A percentile compares a stretch with the other conserved stretches of the same genome.
Conservation (phyloP, 2,113 vertebrate genomes). For the Caretta caretta region DNA sequence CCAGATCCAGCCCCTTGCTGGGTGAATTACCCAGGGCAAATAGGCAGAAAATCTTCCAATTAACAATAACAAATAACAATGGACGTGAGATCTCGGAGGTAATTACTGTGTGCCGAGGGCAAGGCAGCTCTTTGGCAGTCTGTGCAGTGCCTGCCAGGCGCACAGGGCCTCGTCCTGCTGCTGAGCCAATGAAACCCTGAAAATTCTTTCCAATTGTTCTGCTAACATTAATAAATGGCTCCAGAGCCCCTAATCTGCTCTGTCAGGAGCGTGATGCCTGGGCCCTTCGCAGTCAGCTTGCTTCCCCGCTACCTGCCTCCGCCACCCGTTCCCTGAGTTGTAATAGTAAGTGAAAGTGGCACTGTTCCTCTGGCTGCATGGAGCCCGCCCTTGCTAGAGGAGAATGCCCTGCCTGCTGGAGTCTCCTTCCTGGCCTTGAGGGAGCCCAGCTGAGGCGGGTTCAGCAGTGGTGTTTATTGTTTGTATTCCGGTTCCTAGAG, state of each 20-base stretch:
- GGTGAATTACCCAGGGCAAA: constrained; percentile 70
- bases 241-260: constrained; percentile 73
- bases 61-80: constrained; percentile 77
- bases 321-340: constrained; percentile 40
- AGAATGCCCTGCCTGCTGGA: not conserved
- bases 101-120: constrained; percentile 69
- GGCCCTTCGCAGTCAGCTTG: constrained; percentile 68
- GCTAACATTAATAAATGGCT: constrained; percentile 76
- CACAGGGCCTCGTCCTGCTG: constrained; percentile 45
- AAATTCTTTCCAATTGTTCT: constrained; percentile 75
- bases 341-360: constrained; percentile 60
- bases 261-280: constrained; percentile 68
- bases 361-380: not conserved
- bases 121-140: constrained; percentile 66
- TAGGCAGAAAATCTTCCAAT: constrained; percentile 77
- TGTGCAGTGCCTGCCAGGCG: not conserved
- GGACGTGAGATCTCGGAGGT: constrained; percentile 68
- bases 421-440: not conserved
- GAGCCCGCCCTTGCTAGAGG: not conserved
- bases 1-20: constrained; percentile 44
- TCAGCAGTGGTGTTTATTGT: not conserved
- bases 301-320: constrained; percentile 40
- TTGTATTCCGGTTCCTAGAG: not conserved
- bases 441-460: not conserved
- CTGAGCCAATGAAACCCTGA: constrained; percentile 65